Conservation (phyloP, 2,113 vertebrate species). For the Oreochromis niloticus region DNA sequence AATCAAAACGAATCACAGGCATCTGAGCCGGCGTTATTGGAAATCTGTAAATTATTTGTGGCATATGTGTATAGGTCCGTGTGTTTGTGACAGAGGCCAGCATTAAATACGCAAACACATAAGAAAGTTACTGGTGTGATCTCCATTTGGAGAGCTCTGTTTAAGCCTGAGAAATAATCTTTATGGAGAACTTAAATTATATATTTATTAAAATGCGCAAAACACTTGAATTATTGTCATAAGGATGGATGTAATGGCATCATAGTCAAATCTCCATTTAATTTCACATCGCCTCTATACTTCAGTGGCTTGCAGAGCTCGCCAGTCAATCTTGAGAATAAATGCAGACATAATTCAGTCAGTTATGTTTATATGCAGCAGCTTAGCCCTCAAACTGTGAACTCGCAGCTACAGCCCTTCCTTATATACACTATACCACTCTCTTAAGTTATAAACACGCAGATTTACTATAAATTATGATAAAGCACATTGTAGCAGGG, state of each 20-base stretch:
- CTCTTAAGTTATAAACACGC: background rate
- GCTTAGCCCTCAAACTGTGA: background rate
- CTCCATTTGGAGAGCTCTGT: background rate
- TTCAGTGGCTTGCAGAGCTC: background rate
- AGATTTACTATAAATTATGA: background rate
- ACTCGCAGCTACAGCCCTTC: background rate
- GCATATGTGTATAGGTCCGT: background rate
- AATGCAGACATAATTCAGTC: background rate
- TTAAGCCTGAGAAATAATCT: background rate
- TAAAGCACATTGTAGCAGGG: background rate
- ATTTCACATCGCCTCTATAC: background rate
- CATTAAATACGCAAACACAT: background rate
- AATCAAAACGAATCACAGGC: conserved; percentile 23
- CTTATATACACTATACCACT: background rate
- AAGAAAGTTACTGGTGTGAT: background rate
- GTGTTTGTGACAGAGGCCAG: background rate
- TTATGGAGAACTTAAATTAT: background rate
- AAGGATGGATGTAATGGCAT: background rate
- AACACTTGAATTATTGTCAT: background rate
- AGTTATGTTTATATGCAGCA: background rate
- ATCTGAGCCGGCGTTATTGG: conserved; percentile 8
- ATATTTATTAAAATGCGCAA: background rate
- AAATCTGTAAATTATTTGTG: conserved; percentile 2
- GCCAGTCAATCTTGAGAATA: background rate
- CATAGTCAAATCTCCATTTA: background rate